A percentile compares a stretch with the other conserved stretches of the same genome.
These are phyloP conservation scores for Rhabditoides inermis DNA, from an alignment of 2,888 invertebrate species.

Conservation along the genomic window DNA sequence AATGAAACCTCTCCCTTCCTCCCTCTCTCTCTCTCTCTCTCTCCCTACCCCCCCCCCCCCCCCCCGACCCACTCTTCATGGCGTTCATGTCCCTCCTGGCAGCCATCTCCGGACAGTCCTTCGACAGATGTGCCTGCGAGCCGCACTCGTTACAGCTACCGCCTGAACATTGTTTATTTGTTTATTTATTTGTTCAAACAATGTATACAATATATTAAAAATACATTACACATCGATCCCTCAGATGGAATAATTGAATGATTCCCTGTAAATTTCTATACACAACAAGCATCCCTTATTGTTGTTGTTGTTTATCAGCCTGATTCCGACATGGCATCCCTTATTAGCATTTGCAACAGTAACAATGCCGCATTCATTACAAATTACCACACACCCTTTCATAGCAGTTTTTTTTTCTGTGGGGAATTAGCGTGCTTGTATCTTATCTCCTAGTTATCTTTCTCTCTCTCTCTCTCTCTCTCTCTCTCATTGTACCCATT, in stretches of 20 bases:
- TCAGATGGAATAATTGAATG: not conserved
- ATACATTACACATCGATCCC: not conserved
- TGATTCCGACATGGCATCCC: no score
- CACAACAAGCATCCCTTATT: no score
- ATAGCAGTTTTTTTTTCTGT: no score
- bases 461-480: no score
- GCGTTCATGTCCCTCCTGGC: not conserved
- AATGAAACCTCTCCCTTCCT: constrained; percentile 1
- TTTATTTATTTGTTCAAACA: not conserved
- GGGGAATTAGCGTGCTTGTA: no score
- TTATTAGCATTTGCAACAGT: no score
- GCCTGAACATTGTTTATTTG: constrained; percentile 32
- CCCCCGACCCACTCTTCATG: not conserved
- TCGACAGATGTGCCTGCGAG: constrained; percentile 74
- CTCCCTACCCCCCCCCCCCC: not conserved
- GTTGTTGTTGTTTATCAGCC: no score
- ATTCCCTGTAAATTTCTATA: not conserved
- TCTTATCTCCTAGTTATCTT: no score
- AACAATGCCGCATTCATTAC: no score
- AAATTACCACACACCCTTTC: no score
- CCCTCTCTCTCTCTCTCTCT: not conserved
- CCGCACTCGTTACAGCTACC: constrained; percentile 71
- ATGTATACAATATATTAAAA: not conserved
- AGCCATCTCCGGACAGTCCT: constrained; percentile 59
- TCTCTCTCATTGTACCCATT: no score